Percentiles rank a stretch among this genome's conserved stretches.
Conservation (phyloP, 2,113 vertebrate species). For the Pseudorasbora parva region DNA sequence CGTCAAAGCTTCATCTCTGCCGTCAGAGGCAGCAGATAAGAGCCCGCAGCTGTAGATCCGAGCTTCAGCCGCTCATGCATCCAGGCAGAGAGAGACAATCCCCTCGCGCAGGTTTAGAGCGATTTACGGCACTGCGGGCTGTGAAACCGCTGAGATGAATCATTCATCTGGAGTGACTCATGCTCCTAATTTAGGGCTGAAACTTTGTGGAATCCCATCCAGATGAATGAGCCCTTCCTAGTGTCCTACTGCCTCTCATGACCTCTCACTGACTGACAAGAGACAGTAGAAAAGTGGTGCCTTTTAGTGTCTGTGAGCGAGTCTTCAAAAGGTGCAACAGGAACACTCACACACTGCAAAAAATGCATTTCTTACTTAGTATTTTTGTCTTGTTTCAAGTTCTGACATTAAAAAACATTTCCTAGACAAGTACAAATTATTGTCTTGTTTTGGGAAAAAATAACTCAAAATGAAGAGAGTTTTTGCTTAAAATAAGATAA, state of each 20-base stretch:
- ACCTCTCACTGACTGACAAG: not conserved
- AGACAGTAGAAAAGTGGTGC: not conserved
- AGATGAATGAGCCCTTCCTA: not conserved
- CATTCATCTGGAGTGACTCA: conserved; percentile 24
- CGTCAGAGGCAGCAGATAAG: not conserved
- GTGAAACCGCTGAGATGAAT: not conserved
- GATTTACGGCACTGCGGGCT: not conserved
- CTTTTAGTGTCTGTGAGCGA: not conserved
- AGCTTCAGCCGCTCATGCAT: not conserved
- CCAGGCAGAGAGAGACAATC: not conserved
- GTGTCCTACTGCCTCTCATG: not conserved
- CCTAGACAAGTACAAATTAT: too few relatives aligned
- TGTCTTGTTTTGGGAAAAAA: too few relatives aligned
- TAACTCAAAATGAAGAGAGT: too few relatives aligned
- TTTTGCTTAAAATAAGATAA: too few relatives aligned
- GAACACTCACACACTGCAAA: not conserved
- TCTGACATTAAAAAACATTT: too few relatives aligned
- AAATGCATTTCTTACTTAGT: too few relatives aligned
- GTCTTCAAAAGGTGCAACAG: not conserved
- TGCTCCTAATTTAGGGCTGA: not conserved
- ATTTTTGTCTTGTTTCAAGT: too few relatives aligned
- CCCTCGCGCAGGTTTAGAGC: not conserved
- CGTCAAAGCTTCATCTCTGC: not conserved
- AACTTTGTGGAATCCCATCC: not conserved
- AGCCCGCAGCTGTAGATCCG: not conserved